These are phyloP conservation scores for Drosophila neonasuta DNA, from an alignment of 2,888 invertebrate genomes.

Conservation along the genomic window DNA sequence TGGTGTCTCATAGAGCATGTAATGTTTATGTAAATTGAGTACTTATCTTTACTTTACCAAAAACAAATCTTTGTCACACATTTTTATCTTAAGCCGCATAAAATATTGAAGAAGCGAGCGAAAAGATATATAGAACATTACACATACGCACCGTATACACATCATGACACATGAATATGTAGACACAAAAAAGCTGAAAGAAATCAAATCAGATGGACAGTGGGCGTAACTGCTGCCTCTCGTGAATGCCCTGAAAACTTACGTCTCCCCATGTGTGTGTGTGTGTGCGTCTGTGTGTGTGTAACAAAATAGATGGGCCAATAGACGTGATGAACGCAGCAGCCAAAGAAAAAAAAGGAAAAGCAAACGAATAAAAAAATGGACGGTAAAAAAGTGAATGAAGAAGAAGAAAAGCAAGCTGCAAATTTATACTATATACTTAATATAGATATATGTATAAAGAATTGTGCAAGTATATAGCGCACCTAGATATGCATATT, in stretches of 20 bases:
- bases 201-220: slow-evolving; percentile 45
- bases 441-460: slow-evolving; percentile 33
- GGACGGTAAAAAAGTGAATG: slow-evolving; percentile 7
- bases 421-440: slow-evolving; percentile 61
- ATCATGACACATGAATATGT: slow-evolving; percentile 9
- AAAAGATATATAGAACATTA: slow-evolving; percentile 23
- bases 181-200: slow-evolving; percentile 31
- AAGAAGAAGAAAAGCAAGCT: slow-evolving; percentile 39
- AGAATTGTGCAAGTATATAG: slow-evolving; percentile 36
- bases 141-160: slow-evolving; percentile 14
- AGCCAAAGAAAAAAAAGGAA: slow-evolving; percentile 25
- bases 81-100: slow-evolving; percentile 17
- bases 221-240: slow-evolving; percentile 42
- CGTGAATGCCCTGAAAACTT: neutral
- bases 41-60: too few species aligned
- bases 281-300: slow-evolving; percentile 22
- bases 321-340: slow-evolving; percentile 72
- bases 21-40: too few species aligned
- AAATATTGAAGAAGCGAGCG: slow-evolving; percentile 51
- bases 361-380: slow-evolving; percentile 22
- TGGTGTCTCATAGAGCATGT: too few species aligned
- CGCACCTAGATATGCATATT: slow-evolving; percentile 32
- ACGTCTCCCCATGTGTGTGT: neutral
- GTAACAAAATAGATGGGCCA: slow-evolving; percentile 61
- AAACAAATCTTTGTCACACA: neutral